Base-by-base conservation (phyloP, 2,888 invertebrate species). In the Cephus pulcher region DNA sequence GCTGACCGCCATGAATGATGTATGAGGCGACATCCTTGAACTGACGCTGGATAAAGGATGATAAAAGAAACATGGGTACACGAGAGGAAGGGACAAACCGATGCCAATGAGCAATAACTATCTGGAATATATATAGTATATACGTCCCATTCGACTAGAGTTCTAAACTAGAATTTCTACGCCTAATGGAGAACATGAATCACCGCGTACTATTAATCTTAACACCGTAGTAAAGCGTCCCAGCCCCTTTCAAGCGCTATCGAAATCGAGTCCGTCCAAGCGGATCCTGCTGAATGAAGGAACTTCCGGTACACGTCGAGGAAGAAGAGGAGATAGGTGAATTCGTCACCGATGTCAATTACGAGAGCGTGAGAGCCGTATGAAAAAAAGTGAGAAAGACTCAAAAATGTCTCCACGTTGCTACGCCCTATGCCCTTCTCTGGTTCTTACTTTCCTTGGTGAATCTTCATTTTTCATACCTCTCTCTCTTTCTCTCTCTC, bases 11-110 rank as follows among this genome's bases (percentile, higher is more conserved):
- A 74, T 74, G 74, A 74, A 74, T 74, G 34, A 74, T 74, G 74
- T 34, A 74, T 74, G 74, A 74, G 34, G 74, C 74, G 74, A 37
- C 74, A 35, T n/a, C 74, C 34, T 74, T 34, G 74, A 30, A 30
- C 23, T 56, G 56, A 56, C 56, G 9, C 56, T 56, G 56, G 56
- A 56, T 56, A 56, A 56, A 56, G 56, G 56, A 23, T 23, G 56
- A 56, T 56, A 56, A 56, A 56, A 56, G 23, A 56, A 56, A 56
- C 56, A 56, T 56, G 56, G 23, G 2, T 56, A 56, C 56, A 23
- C 2, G 56, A 56, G 23, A 56, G 56, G 56, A 56, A 23, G 56
- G 56, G 56, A 56, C 56, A 56, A 56, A 56, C 56, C 56, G 56
- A 56, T 56, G 56, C 15, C 56, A 56, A 56, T 56, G 56, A 56